Conservation (phyloP, 2,888 invertebrate species). For the Diaphora mendica region DNA sequence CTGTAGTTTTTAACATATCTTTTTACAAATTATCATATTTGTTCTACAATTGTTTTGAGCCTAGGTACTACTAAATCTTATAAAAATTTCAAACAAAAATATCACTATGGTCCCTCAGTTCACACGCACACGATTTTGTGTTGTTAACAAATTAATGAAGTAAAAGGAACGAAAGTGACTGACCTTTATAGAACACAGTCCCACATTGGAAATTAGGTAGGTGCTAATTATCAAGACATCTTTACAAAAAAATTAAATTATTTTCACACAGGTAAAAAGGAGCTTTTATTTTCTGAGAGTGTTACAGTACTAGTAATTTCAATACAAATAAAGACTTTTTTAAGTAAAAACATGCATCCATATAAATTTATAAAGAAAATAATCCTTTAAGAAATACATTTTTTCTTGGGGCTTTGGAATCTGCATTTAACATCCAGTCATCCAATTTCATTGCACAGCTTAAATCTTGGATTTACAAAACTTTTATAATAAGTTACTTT, state of each 20-base stretch:
- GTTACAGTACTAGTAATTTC: constrained; percentile 48
- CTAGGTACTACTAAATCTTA: too few species aligned
- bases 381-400: constrained; percentile 41
- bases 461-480: constrained; percentile 36
- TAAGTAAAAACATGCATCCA: constrained; percentile 49
- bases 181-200: too few species aligned
- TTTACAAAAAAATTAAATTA: constrained; percentile 33
- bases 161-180: too few species aligned
- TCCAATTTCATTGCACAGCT: constrained; percentile 46
- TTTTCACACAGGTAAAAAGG: constrained; percentile 70
- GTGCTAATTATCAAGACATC: neutral
- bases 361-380: constrained; percentile 55
- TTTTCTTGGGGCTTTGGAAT: constrained; percentile 77
- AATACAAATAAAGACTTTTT: constrained; percentile 48
- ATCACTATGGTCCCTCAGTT: too few species aligned
- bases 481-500: constrained; percentile 26
- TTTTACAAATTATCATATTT: too few species aligned
- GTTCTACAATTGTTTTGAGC: too few species aligned
- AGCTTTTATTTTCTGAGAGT: constrained; percentile 52
- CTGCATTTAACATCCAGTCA: constrained; percentile 65
- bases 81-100: too few species aligned
- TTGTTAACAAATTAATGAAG: too few species aligned
- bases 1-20: too few species aligned
- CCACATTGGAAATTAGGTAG: neutral
- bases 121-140: too few species aligned